phyloP scores from a whole-genome alignment of 2,797 vertebrate genomes.

The Trachops cirrhosus region DNA sequence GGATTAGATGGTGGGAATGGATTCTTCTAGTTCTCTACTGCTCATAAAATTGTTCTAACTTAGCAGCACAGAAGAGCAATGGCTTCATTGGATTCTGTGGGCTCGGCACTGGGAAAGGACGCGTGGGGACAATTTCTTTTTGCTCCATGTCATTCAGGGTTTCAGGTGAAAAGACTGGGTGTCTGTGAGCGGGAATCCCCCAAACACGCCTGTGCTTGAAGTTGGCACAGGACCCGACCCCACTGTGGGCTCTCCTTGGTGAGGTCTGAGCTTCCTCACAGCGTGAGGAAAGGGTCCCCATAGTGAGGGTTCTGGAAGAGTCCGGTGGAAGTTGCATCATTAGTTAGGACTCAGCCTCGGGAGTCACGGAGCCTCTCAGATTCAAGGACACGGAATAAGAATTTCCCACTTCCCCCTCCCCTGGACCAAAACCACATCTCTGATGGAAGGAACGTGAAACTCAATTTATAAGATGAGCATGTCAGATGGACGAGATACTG shows the following conservation, averaged over 20 bases:
- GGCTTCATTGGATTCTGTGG: background rate
- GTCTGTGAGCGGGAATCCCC: background rate
- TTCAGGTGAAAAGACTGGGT: background rate
- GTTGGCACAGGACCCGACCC: background rate
- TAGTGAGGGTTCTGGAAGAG: background rate
- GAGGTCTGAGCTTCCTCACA: background rate
- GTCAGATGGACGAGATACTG: background rate
- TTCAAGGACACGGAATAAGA: background rate
- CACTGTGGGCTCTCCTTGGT: background rate
- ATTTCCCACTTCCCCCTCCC: background rate
- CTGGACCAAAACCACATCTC: background rate
- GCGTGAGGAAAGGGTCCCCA: no score
- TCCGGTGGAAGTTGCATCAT: background rate
- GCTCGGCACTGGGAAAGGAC: background rate
- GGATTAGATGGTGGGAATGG: background rate
- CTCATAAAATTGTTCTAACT: background rate
- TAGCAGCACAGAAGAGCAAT: background rate
- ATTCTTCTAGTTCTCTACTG: background rate
- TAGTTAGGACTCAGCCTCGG: background rate
- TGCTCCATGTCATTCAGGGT: background rate
- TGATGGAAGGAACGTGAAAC: background rate
- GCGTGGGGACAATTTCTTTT: background rate
- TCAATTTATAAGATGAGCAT: background rate
- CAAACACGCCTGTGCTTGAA: background rate
- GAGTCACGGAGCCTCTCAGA: background rate